Evolutionary conservation across 2,888 invertebrate genomes (phyloP).

Genomic region (Drosophila phalerata): DNA sequence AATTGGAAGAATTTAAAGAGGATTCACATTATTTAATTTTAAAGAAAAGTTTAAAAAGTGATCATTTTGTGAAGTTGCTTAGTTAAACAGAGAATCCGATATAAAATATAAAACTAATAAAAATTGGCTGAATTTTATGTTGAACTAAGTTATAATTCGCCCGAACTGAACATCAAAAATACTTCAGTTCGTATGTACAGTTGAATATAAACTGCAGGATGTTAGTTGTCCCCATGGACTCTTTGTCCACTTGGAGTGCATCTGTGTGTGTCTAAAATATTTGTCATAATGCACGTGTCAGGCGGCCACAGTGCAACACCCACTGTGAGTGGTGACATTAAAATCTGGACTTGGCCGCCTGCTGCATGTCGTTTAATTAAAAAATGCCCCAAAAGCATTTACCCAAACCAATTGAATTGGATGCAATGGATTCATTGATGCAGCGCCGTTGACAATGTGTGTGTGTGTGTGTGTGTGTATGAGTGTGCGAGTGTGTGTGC

Average conservation of each 20-base stretch:
- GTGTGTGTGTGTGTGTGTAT: conserved; percentile 58
- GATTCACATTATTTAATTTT: too few relatives aligned
- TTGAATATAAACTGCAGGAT: background rate
- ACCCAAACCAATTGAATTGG: conserved; percentile 52
- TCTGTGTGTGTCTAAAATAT: conserved; percentile 68
- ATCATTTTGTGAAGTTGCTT: too few relatives aligned
- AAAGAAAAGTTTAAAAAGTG: too few relatives aligned
- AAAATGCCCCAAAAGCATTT: conserved; percentile 82
- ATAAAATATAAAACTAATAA: background rate
- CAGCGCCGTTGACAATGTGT: conserved; percentile 40
- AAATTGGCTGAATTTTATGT: background rate
- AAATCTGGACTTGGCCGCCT: conserved; percentile 56
- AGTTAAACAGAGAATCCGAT: background rate
- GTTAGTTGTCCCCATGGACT: conserved; percentile 35
- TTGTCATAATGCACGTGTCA: conserved; percentile 77
- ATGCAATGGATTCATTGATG: conserved; percentile 61
- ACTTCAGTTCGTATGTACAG: background rate
- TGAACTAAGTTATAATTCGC: background rate
- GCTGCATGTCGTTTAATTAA: conserved; percentile 78
- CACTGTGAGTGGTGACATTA: conserved; percentile 67
- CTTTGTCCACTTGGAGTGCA: conserved; percentile 38
- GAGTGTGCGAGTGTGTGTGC: conserved; percentile 49
- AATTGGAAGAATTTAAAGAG: too few relatives aligned
- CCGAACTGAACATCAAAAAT: background rate
- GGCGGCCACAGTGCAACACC: conserved; percentile 62